These are phyloP conservation scores for Sminthurides aquaticus DNA, from an alignment of 2,888 invertebrate genomes.

Conservation along the genomic window DNA sequence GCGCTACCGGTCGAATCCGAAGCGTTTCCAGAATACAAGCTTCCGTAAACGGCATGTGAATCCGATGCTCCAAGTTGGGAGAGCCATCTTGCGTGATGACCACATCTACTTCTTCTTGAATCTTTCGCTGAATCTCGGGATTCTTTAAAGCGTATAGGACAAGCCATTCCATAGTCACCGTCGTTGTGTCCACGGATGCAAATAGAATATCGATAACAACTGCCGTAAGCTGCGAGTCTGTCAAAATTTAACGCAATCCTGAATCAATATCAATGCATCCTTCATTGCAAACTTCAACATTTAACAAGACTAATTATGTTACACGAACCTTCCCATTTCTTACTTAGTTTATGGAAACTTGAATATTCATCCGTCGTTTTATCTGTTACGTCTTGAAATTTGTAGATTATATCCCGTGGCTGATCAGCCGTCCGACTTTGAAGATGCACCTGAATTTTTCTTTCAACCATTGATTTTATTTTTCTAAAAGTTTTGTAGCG, in stretches of 20 bases:
- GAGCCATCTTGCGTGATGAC: neutral
- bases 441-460: too few species aligned
- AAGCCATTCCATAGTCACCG: neutral
- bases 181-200: neutral
- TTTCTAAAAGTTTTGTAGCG: neutral
- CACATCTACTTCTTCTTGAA: neutral
- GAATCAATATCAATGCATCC: too few species aligned
- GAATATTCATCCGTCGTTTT: neutral
- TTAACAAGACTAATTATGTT: too few species aligned
- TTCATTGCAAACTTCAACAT: neutral
- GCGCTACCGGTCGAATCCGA: neutral
- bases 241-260: too few species aligned
- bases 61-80: neutral
- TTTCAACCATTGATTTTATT: too few species aligned
- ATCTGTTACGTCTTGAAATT: neutral
- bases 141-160: neutral
- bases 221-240: too few species aligned
- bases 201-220: neutral
- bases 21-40: neutral
- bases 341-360: neutral
- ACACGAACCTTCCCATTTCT: too few species aligned
- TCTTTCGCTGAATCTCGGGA: neutral
- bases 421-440: neutral
- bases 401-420: neutral
- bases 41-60: neutral